Evolutionary conservation across 2,888 invertebrate species (phyloP).

Genomic region (Brenthis hecate): DNA sequence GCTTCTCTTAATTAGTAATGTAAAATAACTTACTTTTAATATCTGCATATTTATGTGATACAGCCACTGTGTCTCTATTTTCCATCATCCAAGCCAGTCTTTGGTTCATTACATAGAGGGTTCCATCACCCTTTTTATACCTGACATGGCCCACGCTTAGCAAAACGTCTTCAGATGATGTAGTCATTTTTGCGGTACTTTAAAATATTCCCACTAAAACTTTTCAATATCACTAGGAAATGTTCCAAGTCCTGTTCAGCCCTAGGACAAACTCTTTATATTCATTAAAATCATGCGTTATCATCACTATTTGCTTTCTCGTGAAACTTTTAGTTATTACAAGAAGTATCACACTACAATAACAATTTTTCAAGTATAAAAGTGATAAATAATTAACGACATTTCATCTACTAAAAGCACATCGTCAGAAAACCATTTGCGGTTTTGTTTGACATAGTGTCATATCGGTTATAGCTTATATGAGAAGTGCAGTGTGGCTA

Average conservation of each 20-base stretch:
- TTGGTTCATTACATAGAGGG: constrained; percentile 97
- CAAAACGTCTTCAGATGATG: constrained; percentile 96
- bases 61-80: constrained; percentile 94
- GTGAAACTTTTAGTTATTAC: constrained; percentile 10
- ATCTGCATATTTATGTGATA: constrained; percentile 96
- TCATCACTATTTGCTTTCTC: constrained; percentile 13
- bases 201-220: constrained; percentile 31
- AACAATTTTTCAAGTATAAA: constrained; percentile 48
- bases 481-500: constrained; percentile 20
- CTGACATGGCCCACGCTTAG: constrained; percentile 95
- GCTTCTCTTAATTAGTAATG: background rate
- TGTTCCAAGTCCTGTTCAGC: constrained; percentile 17
- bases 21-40: constrained; percentile 90
- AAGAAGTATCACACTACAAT: constrained; percentile 25
- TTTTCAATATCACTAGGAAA: constrained; percentile 20
- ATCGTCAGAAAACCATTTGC: constrained; percentile 68
- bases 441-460: constrained; percentile 59
- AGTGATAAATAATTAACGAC: constrained; percentile 52
- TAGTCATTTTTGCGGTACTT: constrained; percentile 83
- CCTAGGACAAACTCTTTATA: constrained; percentile 16
- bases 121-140: constrained; percentile 98
- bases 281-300: constrained; percentile 18
- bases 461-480: constrained; percentile 11
- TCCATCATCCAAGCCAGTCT: constrained; percentile 98
- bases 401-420: constrained; percentile 63